phyloP scores from a whole-genome alignment of 2,888 invertebrate genomes.

The Galerucella nymphaeae region DNA sequence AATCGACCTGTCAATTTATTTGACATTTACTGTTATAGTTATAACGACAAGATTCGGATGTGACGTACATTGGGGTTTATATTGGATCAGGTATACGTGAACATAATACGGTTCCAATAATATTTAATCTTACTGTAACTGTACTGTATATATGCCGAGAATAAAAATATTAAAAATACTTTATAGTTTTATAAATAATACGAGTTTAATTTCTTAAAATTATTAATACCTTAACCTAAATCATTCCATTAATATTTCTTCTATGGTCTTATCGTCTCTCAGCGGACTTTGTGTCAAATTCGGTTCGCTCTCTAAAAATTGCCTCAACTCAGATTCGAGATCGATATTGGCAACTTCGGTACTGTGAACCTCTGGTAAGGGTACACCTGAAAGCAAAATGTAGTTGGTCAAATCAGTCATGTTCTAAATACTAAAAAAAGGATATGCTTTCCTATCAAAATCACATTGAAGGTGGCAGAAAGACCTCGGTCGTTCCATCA shows the following conservation, averaged over 20 bases:
- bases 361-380: constrained; percentile 45
- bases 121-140: no score
- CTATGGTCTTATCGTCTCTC: constrained; percentile 65
- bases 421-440: no score
- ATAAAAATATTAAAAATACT: background rate
- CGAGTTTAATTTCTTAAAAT: constrained; percentile 13
- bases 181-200: no score
- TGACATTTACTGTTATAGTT: no score
- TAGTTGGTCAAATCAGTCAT: background rate
- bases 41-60: no score
- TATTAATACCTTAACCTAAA: constrained; percentile 14
- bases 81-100: no score
- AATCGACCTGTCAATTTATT: no score
- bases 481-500: no score
- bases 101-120: no score
- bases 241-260: constrained; percentile 62
- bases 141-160: background rate
- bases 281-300: constrained; percentile 67
- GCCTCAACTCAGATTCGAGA: constrained; percentile 76
- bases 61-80: no score
- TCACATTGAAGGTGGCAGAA: no score
- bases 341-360: constrained; percentile 63
- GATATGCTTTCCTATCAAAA: no score
- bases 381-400: constrained; percentile 38
- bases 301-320: constrained; percentile 77